A percentile compares a stretch with the other conserved stretches of the same genome.
phyloP scores from a whole-genome alignment of 2,113 vertebrate genomes.

The Scomber colias region DNA sequence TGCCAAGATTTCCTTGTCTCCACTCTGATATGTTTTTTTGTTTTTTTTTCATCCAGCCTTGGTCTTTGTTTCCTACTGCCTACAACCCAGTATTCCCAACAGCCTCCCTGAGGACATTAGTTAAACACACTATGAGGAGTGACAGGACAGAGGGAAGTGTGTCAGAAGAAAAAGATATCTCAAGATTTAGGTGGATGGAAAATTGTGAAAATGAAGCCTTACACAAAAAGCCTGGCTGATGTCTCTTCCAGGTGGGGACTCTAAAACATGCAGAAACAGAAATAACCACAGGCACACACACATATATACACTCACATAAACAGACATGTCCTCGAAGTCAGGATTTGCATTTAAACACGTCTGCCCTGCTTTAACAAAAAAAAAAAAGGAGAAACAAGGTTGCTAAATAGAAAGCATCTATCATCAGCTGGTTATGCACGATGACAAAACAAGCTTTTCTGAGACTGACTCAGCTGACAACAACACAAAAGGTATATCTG shows the following conservation, averaged over 20 bases:
- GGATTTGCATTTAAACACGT: slow-evolving; percentile 6
- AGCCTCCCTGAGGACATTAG: slow-evolving; percentile 14
- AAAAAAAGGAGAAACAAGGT: too few relatives aligned
- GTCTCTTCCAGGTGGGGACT: not conserved
- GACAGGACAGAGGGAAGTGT: not conserved
- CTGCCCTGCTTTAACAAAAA: not conserved
- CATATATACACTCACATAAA: not conserved
- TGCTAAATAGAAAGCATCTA: slow-evolving; percentile 28
- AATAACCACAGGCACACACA: not conserved
- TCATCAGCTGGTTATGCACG: slow-evolving; percentile 54
- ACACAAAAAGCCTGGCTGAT: not conserved
- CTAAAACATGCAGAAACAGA: slow-evolving; percentile 3
- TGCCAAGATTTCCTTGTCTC: slow-evolving; percentile 16
- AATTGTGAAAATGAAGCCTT: slow-evolving; percentile 36
- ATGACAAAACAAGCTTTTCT: slow-evolving; percentile 41
- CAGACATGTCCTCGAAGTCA: not conserved
- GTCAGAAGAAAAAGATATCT: slow-evolving; percentile 26
- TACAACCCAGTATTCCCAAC: slow-evolving; percentile 18
- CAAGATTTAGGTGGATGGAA: slow-evolving; percentile 23
- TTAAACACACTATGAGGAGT: slow-evolving; percentile 36
- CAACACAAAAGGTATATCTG: slow-evolving; percentile 44
- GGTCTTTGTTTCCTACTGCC: slow-evolving; percentile 20
- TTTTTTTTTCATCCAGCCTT: too few relatives aligned
- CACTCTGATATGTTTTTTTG: not conserved
- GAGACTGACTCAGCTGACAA: slow-evolving; percentile 57